Evolutionary conservation across 1,140 invertebrate species (phyloP).

Genomic region (Pissodes strobi): DNA sequence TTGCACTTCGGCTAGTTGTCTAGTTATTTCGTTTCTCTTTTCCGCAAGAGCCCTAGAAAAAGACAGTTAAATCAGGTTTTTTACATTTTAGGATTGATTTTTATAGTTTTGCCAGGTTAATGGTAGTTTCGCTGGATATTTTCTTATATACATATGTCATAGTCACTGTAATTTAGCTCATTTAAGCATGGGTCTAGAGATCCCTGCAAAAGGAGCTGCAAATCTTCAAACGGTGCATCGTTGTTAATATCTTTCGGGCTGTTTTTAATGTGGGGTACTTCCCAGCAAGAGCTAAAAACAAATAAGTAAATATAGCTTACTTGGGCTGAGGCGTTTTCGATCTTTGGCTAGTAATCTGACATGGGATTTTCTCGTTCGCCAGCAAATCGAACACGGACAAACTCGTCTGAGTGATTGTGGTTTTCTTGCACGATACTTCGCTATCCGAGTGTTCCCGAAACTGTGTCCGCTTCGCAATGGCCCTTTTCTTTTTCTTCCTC

Average conservation of each 20-base stretch:
- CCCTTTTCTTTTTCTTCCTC: slow-evolving; percentile 38
- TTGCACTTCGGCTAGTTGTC: slow-evolving; percentile 53
- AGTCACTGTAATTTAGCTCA: no score
- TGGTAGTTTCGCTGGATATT: background rate
- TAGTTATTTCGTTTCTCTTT: slow-evolving; percentile 40
- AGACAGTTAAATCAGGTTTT: background rate
- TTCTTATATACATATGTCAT: background rate
- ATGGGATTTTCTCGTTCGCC: slow-evolving; percentile 27
- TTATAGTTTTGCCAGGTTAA: background rate
- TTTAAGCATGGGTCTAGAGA: no score
- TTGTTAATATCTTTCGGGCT: no score
- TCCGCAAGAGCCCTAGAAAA: slow-evolving; percentile 24
- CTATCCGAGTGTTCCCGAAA: slow-evolving; percentile 29
- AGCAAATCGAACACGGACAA: slow-evolving; percentile 34
- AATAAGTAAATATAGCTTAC: slow-evolving; percentile 6
- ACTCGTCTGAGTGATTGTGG: slow-evolving; percentile 19
- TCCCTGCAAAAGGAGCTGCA: no score
- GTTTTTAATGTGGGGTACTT: no score
- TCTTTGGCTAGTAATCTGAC: slow-evolving; percentile 10
- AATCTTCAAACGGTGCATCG: no score
- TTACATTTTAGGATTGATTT: background rate
- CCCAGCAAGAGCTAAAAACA: background rate
- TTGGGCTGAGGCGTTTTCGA: slow-evolving; percentile 22
- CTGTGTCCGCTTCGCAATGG: slow-evolving; percentile 20
- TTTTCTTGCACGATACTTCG: slow-evolving; percentile 18